Base-by-base conservation (phyloP, 2,797 vertebrate genomes). In the Graptemys geographica region DNA sequence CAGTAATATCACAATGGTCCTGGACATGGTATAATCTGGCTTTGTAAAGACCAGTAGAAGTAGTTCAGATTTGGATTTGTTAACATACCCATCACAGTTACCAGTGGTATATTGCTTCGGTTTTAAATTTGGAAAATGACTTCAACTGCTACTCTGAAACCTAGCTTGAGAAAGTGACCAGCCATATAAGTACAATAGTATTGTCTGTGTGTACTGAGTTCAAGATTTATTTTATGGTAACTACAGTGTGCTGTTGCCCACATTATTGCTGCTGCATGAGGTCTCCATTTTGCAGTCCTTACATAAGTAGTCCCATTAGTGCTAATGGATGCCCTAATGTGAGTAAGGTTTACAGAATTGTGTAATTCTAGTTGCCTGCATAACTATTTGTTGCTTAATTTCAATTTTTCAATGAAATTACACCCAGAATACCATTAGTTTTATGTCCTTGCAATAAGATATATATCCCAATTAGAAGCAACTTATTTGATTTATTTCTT, bases 391-490 rank as follows among this genome's bases (percentile, higher is more conserved):
- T 55, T 55, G 55, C 55, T 25, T 55, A 55, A 55, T 55, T 9
- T 55, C 21, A 55, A 25, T 25, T 55, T 55, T 55, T 55, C 55
- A 55, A 25, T 55, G 27, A 83, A 94, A 88, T 85, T 44, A 5
- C 65, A 19, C 3, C 15, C 11, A 88, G 11, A 65, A 41, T 41
- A 18, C 21, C 0, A 0, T 55, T 57, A 80, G 4, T 79, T 83
- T 92, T 19, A 27, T 53, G 55, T 82, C n/a, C 78, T 12, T 7
- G 37, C 12, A 49, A 44, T 65, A 84, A 90, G n/a, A 86, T 83
- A 9, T 52, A 89, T 87, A 82, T 18, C 4, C 87, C 89, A 33
- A 86, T 49, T 1, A 13, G 28, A n/a, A 79, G 2, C 56, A 65
- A 31, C 21, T 49, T 84, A 92, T 82, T 56, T 41, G n/a, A 4